A percentile compares a stretch with the other conserved stretches of the same genome.
Evolutionary conservation across 2,113 vertebrate species (phyloP).

Genomic region (Myiopsitta monachus): DNA sequence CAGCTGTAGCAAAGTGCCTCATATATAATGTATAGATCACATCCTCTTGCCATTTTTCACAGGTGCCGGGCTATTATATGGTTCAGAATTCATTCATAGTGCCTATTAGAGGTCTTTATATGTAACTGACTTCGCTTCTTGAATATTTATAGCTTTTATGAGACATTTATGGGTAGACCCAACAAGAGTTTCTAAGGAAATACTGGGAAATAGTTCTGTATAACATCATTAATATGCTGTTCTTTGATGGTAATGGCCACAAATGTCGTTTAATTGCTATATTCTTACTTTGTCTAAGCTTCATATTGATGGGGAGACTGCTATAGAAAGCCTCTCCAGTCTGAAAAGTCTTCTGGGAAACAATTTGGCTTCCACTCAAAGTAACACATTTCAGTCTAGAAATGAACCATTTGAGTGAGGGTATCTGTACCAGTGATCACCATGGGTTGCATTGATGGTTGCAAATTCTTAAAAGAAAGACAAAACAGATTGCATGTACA

Average conservation of each 20-base stretch:
- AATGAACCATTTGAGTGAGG: neutral
- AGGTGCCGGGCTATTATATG: constrained; percentile 62
- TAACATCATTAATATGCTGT: constrained; percentile 60
- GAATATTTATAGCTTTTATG: constrained; percentile 73
- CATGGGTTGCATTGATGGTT: neutral
- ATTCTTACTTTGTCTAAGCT: neutral
- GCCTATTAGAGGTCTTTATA: constrained; percentile 69
- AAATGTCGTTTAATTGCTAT: constrained; percentile 57
- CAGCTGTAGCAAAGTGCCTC: constrained; percentile 58
- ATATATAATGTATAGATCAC: constrained; percentile 67
- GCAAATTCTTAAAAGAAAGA: neutral
- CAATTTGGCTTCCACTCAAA: neutral
- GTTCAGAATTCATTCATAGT: constrained; percentile 62
- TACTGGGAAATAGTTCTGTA: constrained; percentile 64
- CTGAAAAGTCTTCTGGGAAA: constrained; percentile 39
- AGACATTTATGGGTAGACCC: constrained; percentile 66
- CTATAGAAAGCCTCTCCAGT: neutral
- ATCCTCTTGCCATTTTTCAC: constrained; percentile 67
- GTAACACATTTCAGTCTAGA: neutral
- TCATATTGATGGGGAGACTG: constrained; percentile 21
- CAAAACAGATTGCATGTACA: neutral
- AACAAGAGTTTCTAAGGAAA: constrained; percentile 67
- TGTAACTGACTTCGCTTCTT: constrained; percentile 68
- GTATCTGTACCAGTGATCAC: neutral
- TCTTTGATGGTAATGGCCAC: constrained; percentile 59